phyloP scores from a whole-genome alignment of 2,888 invertebrate species.

The Netelia melanura region DNA sequence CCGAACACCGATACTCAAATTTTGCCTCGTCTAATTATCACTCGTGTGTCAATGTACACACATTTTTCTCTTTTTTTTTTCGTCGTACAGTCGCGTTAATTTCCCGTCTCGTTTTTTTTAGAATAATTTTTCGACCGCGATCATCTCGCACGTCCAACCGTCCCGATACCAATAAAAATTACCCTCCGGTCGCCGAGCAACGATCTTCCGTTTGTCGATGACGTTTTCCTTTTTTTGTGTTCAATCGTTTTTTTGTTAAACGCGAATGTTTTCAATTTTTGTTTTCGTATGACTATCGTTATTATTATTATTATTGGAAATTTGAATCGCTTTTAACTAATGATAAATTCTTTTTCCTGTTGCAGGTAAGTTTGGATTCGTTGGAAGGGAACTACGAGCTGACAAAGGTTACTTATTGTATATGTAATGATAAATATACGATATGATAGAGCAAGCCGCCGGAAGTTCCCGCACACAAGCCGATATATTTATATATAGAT shows the following conservation, averaged over 20 bases:
- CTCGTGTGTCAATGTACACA: slow-evolving; percentile 35
- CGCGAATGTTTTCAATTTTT: neutral
- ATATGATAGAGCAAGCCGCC: neutral
- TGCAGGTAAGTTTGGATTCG: slow-evolving; percentile 72
- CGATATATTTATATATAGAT: slow-evolving; percentile 4
- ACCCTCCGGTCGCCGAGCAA: slow-evolving; percentile 46
- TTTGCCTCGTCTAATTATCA: slow-evolving; percentile 4
- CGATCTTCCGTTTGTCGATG: slow-evolving; percentile 46
- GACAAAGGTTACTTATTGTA: neutral
- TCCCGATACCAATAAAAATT: slow-evolving; percentile 32
- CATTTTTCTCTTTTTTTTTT: slow-evolving; percentile 53
- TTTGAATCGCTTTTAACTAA: neutral
- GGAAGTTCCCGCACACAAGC: neutral
- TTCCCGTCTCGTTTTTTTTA: slow-evolving; percentile 25
- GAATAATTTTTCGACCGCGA: slow-evolving; percentile 37
- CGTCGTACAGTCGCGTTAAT: slow-evolving; percentile 14
- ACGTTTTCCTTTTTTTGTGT: slow-evolving; percentile 19
- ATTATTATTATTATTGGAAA: neutral
- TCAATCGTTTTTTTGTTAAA: neutral
- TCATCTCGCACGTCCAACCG: slow-evolving; percentile 42
- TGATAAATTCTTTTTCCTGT: slow-evolving; percentile 48
- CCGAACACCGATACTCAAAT: neutral
- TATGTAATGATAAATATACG: neutral
- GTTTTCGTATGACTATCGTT: no score
- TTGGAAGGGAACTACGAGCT: neutral